phyloP scores from a whole-genome alignment of 2,113 vertebrate genomes.

The Chaenocephalus aceratus region DNA sequence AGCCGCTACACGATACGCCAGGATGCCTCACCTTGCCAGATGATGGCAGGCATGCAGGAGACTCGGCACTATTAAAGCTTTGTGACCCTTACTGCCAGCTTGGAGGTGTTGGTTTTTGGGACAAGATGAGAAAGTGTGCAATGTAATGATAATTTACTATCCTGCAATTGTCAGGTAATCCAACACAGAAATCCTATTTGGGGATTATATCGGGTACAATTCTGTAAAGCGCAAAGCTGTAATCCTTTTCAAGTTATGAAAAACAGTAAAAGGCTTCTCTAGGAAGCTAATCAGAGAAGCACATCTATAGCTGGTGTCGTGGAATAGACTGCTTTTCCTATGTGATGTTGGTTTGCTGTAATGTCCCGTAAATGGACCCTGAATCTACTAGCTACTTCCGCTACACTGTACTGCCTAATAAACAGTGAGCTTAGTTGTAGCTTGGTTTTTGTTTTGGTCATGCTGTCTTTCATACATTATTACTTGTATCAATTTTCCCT shows the following conservation, averaged over 20 bases:
- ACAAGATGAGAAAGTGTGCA: constrained; percentile 28
- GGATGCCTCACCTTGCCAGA: constrained; percentile 37
- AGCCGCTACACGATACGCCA: constrained; percentile 14
- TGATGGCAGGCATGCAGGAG: constrained; percentile 26
- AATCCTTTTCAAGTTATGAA: constrained; percentile 31
- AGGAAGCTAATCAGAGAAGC: not conserved
- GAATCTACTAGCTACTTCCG: not conserved
- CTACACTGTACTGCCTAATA: not conserved
- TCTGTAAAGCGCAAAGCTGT: constrained; percentile 15
- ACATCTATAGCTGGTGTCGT: not conserved
- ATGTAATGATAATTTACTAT: constrained; percentile 10
- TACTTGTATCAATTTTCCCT: not conserved
- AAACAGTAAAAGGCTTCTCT: not conserved
- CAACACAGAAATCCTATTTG: constrained; percentile 34
- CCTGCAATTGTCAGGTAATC: constrained; percentile 41
- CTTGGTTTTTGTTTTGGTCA: not conserved
- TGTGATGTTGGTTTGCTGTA: not conserved
- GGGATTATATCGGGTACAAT: not conserved
- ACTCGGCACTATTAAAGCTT: constrained; percentile 38
- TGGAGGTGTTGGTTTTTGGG: constrained; percentile 34
- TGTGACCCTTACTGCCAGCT: constrained; percentile 41
- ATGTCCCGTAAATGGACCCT: too few relatives aligned
- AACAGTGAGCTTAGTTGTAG: not conserved
- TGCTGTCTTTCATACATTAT: not conserved
- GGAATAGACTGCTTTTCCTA: not conserved